Evolutionary conservation across 1,140 invertebrate genomes (phyloP).

Genomic region (Harlomillsia oculata): DNA sequence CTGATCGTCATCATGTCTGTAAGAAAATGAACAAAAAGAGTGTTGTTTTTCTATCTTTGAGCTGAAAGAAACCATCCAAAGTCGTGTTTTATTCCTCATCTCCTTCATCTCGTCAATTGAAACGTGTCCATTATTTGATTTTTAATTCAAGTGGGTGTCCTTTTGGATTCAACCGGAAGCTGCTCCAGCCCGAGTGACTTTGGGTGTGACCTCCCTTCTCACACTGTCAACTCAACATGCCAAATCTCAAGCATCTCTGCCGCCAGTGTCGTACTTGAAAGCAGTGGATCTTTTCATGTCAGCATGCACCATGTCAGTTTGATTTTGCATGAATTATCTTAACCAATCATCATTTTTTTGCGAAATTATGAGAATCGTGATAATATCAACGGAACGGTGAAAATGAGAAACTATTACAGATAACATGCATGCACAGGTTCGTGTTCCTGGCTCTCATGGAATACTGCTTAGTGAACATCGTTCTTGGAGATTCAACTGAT

Average conservation of each 20-base stretch:
- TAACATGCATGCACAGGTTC: constrained; percentile 47
- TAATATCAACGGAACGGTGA: not conserved
- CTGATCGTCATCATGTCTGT: constrained; percentile 53
- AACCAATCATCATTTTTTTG: not conserved
- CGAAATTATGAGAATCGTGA: not conserved
- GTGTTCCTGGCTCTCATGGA: constrained; percentile 91
- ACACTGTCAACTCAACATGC: constrained; percentile 85
- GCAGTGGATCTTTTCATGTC: constrained; percentile 87
- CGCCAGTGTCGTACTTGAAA: constrained; percentile 80
- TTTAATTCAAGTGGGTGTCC: constrained; percentile 42
- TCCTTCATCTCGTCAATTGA: too few species aligned
- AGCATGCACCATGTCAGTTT: constrained; percentile 66
- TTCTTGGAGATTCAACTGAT: constrained; percentile 57
- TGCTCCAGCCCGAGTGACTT: constrained; percentile 73
- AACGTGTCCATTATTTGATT: too few species aligned
- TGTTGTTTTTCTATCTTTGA: too few species aligned
- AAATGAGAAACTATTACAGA: not conserved
- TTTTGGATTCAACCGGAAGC: constrained; percentile 61
- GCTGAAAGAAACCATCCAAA: too few species aligned
- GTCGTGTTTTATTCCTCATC: too few species aligned
- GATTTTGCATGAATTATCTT: not conserved
- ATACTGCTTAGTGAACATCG: constrained; percentile 82
- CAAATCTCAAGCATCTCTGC: constrained; percentile 76
- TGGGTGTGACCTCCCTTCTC: constrained; percentile 79
- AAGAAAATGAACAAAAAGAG: too few species aligned